Evolutionary conservation across 2,888 invertebrate genomes (phyloP), one percentile per base, ranked within the genome.

Genomic region (Dasypolia templi): DNA sequence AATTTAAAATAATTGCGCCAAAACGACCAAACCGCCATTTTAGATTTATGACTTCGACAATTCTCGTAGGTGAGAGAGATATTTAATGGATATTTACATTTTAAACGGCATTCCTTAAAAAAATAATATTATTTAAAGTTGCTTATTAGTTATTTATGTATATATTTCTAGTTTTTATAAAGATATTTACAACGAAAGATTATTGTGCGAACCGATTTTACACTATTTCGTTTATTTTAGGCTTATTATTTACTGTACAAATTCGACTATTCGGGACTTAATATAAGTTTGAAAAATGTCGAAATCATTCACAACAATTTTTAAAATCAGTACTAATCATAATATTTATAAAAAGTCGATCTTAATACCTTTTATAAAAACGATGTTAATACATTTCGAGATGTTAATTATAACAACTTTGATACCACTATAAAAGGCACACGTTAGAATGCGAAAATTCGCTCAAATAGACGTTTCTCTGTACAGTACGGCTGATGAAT

Each of bases 311-410:
- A n/a, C 26, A 11, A 67, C 39, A 67, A 74, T 26, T 71, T n/a
- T 79, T 63, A 69, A 83, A 81, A 68, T 75, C 81, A 84, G 81
- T 81, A 81, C 81, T 81, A 75, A 69, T 53, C 55, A 71, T 64
- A 77, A 46, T 61, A 66, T 67, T 82, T 82, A 77, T 80, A 77
- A 77, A 76, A 77, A 80, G 77, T 77, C 7, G 81, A 80, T 77
- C 77, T 74, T 77, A 29, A 70, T 29, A 65, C 81, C 64, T 79
- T 72, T 72, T 71, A 71, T 72, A 80, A 74, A 79, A 85, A 83
- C 44, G 75, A 73, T 82, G 65, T 78, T 86, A 85, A 62, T 78
- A 72, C 75, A 78, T 76, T 56, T 81, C 63, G 65, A 68, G 71
- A 72, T 67, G 73, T 75, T 66, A 44, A 39, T 72, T 65, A 22